Base-by-base conservation (phyloP, 1,140 invertebrate species). In the Rhagoletis pomonella region DNA sequence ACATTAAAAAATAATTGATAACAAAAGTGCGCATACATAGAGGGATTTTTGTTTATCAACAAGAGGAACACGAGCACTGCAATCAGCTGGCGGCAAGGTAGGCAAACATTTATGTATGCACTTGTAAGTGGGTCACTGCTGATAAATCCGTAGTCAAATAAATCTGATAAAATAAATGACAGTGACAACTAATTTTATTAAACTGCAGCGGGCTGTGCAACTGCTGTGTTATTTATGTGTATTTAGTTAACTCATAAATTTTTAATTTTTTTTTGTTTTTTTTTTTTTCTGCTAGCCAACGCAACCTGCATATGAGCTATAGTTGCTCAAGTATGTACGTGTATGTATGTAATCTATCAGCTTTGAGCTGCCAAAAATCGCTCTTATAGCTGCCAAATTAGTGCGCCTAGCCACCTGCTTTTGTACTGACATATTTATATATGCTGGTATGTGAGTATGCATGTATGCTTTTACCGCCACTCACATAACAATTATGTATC, bases 401-500 rank as follows among this genome's bases (percentile, higher is more conserved):
- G 4, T 4, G 47, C 73, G 55, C 73, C 7, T 81, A 81, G 9
- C 60, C 2, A 62, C 60, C 42, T 55, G 44, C 14, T 4, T 50
- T 44, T 7, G 29, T 29, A 50, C 50, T 17, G 9, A 19, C 47
- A 55, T 29, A 81, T 7, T 29, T 10, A 29, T 12, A 81, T 29
- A 29, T 81, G 17, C 4, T 19, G n/a, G n/a, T 7, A 39, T 42
- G 9, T 67, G 2, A 39, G 10, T 67, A 5, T 73, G 14, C 3
- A 12, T 73, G 67, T 73, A 14, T 73, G 44, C 73, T 81, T 81
- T 81, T 81, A 81, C 55, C 17, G 47, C 73, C 73, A 29, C 73
- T 81, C 55, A 55, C 73, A 29, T 81, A 81, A 81, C 73, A 81
- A 81, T 81, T 81, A n/a, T n/a, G n/a, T n/a, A 81, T n/a, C 73